Evolutionary conservation across 2,113 vertebrate genomes (phyloP), one percentile per base, ranked within the genome.

Genomic region (Chloebia gouldiae): DNA sequence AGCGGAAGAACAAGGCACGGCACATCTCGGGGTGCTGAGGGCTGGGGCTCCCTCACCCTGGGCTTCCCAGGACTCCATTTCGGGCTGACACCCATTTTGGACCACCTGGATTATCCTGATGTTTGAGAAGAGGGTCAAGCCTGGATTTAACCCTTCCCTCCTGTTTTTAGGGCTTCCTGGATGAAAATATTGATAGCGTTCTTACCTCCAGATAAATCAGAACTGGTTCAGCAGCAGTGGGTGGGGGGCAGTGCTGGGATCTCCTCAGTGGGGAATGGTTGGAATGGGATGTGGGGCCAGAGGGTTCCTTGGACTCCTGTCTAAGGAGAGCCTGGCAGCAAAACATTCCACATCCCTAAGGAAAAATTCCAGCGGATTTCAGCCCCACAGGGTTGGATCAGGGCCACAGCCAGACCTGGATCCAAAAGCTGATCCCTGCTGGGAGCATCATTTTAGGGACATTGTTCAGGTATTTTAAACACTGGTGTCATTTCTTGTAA

Each of bases 11-110:
- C 97, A 99, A 98, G 97, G 95, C 95, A 6, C 99, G 98, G 97
- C 98, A 99, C 82, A 80, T 98, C 70, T 99, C 99, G 1, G 99
- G 99, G 14, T 99, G 99, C 93, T 99, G 98, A 99, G 22, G n/a
- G 49, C 1, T 50, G 71, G 81, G 51, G 33, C 39, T 68, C 1
- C 51, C 2, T 0, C 31, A 8, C 27, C 68, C 33, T 19, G 31
- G 11, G 10, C 60, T 64, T 11, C 20, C 50, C 68, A 24, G 42
- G 11, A 19, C 54, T 54, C 42, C 10, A 0, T 16, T 65, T 49
- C 1, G 5, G 27, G 31, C 59, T 66, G 21, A 14, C 80, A 15
- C 12, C 0, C 0, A 2, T 13, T 30, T 17, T 39, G 3, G 44
- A 47, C 66, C 44, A 19, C 31, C 4, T 40, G 16, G 5, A 13